Evolutionary conservation across 2,113 vertebrate genomes (phyloP).

Genomic region (Microcebus tavaratra): DNA sequence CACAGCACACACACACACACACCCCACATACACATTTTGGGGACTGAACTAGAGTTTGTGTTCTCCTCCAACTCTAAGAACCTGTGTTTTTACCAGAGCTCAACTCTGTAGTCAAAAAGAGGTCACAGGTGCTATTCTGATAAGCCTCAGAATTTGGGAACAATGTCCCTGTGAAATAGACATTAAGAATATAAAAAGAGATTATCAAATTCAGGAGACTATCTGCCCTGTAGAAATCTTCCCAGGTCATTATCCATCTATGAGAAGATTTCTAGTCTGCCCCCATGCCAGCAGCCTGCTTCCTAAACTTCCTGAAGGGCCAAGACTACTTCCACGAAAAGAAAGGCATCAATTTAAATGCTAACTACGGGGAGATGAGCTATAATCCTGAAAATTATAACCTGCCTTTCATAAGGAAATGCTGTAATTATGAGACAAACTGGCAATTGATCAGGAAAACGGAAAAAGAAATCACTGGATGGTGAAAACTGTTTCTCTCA

Average conservation of each 20-base stretch:
- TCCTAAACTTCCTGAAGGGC: not conserved
- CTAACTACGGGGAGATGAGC: constrained; percentile 20
- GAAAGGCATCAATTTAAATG: constrained; percentile 47
- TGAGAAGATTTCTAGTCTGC: not conserved
- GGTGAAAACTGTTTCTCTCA: not conserved
- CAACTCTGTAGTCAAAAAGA: not conserved
- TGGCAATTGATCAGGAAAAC: constrained; percentile 48
- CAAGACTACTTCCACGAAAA: not conserved
- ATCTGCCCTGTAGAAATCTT: not conserved
- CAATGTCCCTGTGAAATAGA: not conserved
- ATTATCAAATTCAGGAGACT: not conserved
- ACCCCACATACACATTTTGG: not conserved
- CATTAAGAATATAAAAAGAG: not conserved
- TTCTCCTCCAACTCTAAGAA: not conserved
- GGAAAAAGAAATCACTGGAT: not conserved
- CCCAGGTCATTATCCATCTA: not conserved
- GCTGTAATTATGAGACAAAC: constrained; percentile 58
- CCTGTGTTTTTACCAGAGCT: not conserved
- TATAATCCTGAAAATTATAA: constrained; percentile 65
- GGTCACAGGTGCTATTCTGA: not conserved
- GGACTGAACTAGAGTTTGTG: not conserved
- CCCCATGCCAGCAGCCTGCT: not conserved
- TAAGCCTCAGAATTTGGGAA: not conserved
- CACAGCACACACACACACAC: not conserved
- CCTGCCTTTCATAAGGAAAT: constrained; percentile 50